Percentiles rank a stretch among this genome's conserved stretches.
These are phyloP conservation scores for Xestia xanthographa DNA, from an alignment of 2,888 invertebrate species.

Conservation along the genomic window DNA sequence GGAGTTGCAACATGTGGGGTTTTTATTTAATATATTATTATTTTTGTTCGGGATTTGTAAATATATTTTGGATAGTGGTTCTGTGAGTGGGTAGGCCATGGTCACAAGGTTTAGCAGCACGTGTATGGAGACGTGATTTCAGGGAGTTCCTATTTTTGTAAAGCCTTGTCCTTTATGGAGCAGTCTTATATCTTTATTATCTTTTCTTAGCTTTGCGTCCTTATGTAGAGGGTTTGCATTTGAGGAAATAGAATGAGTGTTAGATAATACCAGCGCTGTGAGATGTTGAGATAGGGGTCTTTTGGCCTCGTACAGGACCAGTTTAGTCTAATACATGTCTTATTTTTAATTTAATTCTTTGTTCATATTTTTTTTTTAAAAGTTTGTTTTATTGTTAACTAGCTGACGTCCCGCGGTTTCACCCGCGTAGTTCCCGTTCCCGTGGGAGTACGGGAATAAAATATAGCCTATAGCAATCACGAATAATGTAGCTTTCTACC, in stretches of 20 bases:
- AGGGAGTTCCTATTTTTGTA: not conserved
- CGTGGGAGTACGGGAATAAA: too few species aligned
- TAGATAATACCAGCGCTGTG: not conserved
- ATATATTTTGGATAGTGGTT: slow-evolving; percentile 18
- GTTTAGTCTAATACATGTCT: not conserved
- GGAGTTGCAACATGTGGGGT: slow-evolving; percentile 65
- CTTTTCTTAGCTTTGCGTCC: not conserved
- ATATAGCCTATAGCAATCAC: too few species aligned
- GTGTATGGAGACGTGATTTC: not conserved
- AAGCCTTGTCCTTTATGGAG: not conserved
- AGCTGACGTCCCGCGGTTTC: too few species aligned
- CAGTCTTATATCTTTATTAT: too few species aligned
- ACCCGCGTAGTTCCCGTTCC: too few species aligned
- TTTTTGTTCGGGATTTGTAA: slow-evolving; percentile 34
- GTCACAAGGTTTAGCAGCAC: not conserved
- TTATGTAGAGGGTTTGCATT: not conserved
- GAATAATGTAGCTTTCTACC: too few species aligned
- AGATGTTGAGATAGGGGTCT: not conserved
- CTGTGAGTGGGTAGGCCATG: not conserved
- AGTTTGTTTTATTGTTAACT: not conserved
- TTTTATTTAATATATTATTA: slow-evolving; percentile 35
- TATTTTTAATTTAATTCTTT: too few species aligned
- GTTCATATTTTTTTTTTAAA: not conserved
- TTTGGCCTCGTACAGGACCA: not conserved
- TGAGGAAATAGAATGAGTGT: not conserved